Evolutionary conservation across 2,113 vertebrate genomes (phyloP).

Genomic region (Ceyx margarethae): DNA sequence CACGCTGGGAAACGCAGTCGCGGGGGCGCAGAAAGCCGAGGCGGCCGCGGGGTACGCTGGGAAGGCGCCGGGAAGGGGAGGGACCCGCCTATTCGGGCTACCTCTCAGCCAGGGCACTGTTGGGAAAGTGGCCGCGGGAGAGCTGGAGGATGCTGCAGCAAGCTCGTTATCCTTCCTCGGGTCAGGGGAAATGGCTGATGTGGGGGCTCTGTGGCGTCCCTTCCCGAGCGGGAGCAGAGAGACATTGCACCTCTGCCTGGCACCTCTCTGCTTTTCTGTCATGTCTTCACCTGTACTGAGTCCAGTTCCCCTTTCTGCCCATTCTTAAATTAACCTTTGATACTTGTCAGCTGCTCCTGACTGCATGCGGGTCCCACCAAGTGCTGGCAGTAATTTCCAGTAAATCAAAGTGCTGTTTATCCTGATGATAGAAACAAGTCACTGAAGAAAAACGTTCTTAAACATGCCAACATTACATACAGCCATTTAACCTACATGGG

Average conservation of each 20-base stretch:
- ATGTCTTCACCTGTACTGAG: neutral
- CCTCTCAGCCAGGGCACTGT: neutral
- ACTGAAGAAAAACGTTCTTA: neutral
- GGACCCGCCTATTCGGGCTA: no score
- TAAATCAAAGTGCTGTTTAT: neutral
- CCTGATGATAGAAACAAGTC: neutral
- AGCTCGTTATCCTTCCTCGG: fast-evolving
- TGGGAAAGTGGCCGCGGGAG: neutral
- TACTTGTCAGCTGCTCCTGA: neutral
- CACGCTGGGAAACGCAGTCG: neutral
- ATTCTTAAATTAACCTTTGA: neutral
- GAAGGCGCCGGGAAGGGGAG: neutral
- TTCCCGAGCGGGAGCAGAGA: neutral
- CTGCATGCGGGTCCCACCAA: neutral
- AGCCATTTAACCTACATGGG: neutral
- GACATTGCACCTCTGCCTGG: neutral
- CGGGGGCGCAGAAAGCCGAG: neutral
- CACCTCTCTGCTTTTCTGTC: neutral
- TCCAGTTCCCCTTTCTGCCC: neutral
- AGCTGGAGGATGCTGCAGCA: fast-evolving
- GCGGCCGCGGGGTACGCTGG: neutral
- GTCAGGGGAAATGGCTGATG: fast-evolving
- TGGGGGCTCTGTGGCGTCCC: no score
- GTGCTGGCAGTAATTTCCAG: neutral
- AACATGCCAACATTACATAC: neutral